Evolutionary conservation across 2,113 vertebrate species (phyloP), one percentile per base, ranked within the genome.

Genomic region (Oreotrochilus melanogaster): DNA sequence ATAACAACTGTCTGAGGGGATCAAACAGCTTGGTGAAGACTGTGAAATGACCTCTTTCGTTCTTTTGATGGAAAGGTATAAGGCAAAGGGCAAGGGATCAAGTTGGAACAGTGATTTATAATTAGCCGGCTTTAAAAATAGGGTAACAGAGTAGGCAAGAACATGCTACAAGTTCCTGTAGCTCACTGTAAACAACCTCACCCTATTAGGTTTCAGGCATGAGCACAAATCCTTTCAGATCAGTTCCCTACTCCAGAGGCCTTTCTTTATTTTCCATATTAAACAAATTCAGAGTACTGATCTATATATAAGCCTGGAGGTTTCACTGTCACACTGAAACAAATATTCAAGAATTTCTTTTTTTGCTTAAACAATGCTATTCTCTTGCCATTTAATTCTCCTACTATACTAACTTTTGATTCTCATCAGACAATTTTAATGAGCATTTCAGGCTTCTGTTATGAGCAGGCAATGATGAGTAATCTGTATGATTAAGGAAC

Each of bases 381-480:
- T 97, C 94, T 96, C 93, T 89, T 95, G 91, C 94, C 83, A 95
- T 82, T 97, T 97, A 97, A 97, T 97, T 98, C 94, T 97, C 95
- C 86, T 95, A 91, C 97, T 95, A 94, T 82, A 96, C 88, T 85
- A 94, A 96, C 91, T 97, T 98, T 96, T 96, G 93, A 97, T 97
- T 97, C 97, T 92, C 95, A 98, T 96, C 92, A 97, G 73, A 96
- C 94, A 97, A 97, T 94, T 96, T 97, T 96, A 97, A 95, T 88
- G 58, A 97, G 92, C 90, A 95, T 96, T 97, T 98, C 80, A 93
- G 86, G 90, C 80, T 97, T 96, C 98, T 97, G 94, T 94, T 98
- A 95, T 95, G 95, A 98, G 89, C 93, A 97, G 95, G 95, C 93
- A 96, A 81, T 92, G 96, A 98, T 98, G 97, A 98, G 90, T 97